These are phyloP conservation scores for Tragelaphus imberbis DNA, from an alignment of 2,113 vertebrate genomes.

Conservation along the genomic window DNA sequence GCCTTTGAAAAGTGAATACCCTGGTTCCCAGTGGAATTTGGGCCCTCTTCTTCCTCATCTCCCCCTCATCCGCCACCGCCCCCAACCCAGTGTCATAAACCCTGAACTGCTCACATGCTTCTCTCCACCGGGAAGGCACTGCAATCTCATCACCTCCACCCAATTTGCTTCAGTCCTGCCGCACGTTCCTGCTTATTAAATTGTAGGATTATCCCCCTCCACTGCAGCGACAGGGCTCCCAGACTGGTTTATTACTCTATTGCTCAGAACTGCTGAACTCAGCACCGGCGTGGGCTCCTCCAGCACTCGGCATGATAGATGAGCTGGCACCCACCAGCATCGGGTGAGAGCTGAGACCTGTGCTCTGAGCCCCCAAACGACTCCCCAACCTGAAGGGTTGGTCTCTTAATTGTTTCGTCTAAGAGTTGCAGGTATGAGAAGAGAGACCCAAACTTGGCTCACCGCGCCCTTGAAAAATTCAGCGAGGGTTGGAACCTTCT, in stretches of 20 bases:
- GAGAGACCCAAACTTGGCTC: not conserved
- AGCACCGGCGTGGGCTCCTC: not conserved
- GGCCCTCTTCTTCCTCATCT: not conserved
- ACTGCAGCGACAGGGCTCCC: not conserved
- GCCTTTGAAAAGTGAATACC: not conserved
- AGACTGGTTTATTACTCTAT: not conserved
- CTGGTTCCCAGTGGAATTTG: not conserved
- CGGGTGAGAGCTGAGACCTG: not conserved
- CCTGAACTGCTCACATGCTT: not conserved
- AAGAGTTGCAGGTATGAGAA: not conserved
- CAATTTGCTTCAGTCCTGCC: not conserved
- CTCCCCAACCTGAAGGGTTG: not conserved
- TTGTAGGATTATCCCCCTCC: not conserved
- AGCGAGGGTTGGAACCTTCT: not conserved
- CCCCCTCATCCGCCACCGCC: too few species aligned
- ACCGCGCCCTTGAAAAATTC: not conserved
- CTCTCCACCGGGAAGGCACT: not conserved
- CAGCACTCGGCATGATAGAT: not conserved
- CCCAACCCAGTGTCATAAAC: not conserved
- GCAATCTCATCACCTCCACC: not conserved
- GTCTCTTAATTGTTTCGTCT: not conserved
- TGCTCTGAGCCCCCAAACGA: not conserved
- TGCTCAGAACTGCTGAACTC: conserved; percentile 56
- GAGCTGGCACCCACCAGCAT: not conserved
- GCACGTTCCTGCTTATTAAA: not conserved